Conservation (phyloP, 2,888 invertebrate genomes). For the Trissonchulus latispiculum region DNA sequence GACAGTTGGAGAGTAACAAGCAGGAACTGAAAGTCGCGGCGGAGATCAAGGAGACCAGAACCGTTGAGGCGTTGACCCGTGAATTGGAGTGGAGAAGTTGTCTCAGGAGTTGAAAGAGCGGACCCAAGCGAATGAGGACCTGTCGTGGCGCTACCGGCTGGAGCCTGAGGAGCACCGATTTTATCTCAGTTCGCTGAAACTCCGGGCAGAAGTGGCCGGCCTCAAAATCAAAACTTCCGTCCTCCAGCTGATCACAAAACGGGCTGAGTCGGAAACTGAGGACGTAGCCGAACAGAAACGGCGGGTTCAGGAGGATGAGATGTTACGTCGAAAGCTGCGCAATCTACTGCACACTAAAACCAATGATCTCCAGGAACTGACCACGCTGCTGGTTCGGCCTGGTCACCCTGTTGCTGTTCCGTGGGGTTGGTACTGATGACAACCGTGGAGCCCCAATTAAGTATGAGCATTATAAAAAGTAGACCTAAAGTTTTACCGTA, state of each 20-base stretch:
- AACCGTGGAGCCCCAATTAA: too few species aligned
- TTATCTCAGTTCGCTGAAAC: background rate
- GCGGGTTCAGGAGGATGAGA: slow-evolving; percentile 29
- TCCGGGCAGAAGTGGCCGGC: background rate
- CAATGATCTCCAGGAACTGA: too few species aligned
- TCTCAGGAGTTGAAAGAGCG: background rate
- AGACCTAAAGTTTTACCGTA: too few species aligned
- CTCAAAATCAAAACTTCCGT: background rate
- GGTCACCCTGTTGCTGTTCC: too few species aligned
- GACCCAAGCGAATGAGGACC: background rate
- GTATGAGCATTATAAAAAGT: too few species aligned
- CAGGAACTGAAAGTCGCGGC: background rate
- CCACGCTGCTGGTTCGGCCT: too few species aligned
- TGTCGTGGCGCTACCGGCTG: background rate
- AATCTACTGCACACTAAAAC: slow-evolving; percentile 35
- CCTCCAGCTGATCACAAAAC: background rate
- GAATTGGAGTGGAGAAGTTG: background rate
- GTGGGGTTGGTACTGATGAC: too few species aligned
- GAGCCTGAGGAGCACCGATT: background rate
- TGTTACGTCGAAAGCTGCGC: slow-evolving; percentile 29
- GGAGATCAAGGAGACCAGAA: background rate
- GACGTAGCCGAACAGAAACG: too few species aligned
- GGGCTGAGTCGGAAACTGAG: too few species aligned
- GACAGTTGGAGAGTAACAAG: background rate
- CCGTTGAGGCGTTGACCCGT: background rate